A percentile compares a stretch with the other conserved stretches of the same genome.
Conservation (phyloP, 2,888 invertebrate genomes). For the Steinernema scapterisci region DNA sequence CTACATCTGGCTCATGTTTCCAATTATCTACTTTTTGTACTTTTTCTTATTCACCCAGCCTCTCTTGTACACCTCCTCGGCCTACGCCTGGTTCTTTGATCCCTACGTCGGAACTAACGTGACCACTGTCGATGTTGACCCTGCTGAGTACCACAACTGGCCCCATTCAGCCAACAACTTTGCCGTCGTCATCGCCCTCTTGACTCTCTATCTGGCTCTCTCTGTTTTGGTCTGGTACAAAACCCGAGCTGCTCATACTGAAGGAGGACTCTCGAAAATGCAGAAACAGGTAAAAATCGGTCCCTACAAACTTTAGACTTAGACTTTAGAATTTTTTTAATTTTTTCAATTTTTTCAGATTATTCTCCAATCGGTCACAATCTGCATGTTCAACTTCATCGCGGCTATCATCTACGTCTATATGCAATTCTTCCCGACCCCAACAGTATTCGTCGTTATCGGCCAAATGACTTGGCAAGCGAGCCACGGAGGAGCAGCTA, state of each 20-base stretch:
- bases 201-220: background rate
- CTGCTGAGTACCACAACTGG: constrained; percentile 24
- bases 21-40: constrained; percentile 38
- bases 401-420: constrained; percentile 37
- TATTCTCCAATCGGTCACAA: constrained; percentile 38
- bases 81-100: constrained; percentile 43
- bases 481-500: constrained; percentile 18
- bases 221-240: constrained; percentile 17
- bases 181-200: background rate
- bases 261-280: background rate
- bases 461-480: constrained; percentile 24
- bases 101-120: constrained; percentile 35
- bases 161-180: constrained; percentile 27
- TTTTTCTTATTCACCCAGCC: constrained; percentile 42
- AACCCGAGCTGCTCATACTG: background rate
- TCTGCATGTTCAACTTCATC: constrained; percentile 35
- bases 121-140: background rate
- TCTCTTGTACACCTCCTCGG: constrained; percentile 37
- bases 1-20: constrained; percentile 34
- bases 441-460: constrained; percentile 9
- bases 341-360: constrained; percentile 32
- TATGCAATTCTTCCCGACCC: constrained; percentile 35
- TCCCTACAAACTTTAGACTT: too few species aligned
- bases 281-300: constrained; percentile 22
- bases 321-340: too few species aligned